A percentile compares a stretch with the other conserved stretches of the same genome.
phyloP scores from a whole-genome alignment of 2,888 invertebrate species.

The Sinhomidia bicolor region DNA sequence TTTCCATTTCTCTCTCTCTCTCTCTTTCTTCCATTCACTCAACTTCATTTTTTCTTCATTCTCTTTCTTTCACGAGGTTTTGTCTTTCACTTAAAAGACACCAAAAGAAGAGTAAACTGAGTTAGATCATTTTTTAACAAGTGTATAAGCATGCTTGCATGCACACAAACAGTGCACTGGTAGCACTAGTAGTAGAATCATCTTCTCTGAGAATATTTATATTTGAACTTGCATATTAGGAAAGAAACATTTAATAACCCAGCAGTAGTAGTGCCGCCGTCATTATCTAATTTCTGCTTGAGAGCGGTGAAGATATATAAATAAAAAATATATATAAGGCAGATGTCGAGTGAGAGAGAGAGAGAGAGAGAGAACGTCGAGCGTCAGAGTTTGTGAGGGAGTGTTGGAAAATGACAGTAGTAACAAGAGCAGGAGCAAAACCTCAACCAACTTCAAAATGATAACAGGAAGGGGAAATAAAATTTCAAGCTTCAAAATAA shows the following conservation, averaged over 20 bases:
- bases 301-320: conserved; percentile 3
- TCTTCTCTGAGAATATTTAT: background rate
- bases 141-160: background rate
- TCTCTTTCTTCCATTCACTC: conserved; percentile 8
- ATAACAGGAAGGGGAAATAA: conserved; percentile 41
- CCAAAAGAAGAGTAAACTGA: no score
- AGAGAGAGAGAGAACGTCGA: background rate
- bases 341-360: background rate
- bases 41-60: background rate
- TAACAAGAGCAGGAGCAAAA: conserved; percentile 21
- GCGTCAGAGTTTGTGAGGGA: background rate
- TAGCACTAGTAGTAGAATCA: no score
- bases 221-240: conserved; percentile 56
- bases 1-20: background rate
- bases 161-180: conserved; percentile 36
- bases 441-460: conserved; percentile 45
- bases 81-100: conserved; percentile 30
- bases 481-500: conserved; percentile 42
- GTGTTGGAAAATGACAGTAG: conserved; percentile 23
- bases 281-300: conserved; percentile 56
- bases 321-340: no score
- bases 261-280: conserved; percentile 4
- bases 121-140: conserved; percentile 10
- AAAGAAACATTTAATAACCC: conserved; percentile 61
- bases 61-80: background rate